Evolutionary conservation across 2,888 invertebrate species (phyloP), one percentile per base, ranked within the genome.

Genomic region (Cancer borealis): DNA sequence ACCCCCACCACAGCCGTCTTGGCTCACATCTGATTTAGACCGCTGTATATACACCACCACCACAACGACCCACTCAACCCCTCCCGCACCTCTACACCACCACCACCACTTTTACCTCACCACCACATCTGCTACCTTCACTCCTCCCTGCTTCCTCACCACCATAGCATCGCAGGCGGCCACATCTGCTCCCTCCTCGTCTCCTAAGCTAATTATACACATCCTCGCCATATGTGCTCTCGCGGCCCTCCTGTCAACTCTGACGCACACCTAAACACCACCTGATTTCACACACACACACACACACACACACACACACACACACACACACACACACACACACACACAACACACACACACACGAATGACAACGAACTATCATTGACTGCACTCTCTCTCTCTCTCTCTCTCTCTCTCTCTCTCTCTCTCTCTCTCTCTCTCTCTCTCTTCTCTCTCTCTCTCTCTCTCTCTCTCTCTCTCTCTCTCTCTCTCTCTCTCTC

Each of bases 1-100:
- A 0, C 79, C 26, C n/a, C n/a, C 66, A 21, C 66, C n/a, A 5
- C 73, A 73, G 6, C 73, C 73, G 73, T 26, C 26, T 73, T 73
- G 73, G 84, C 84, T 39, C 84, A 30, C 84, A 39, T 39, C 84
- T 84, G 84, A 84, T 84, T 39, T 84, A 84, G 39, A 30, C 84
- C 39, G 84, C 84, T 84, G 84, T 84, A 84, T 84, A 84, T 84
- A 84, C 84, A 84, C 84, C 84, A 84, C 84, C 73, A 92, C 49
- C 49, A 87, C 49, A 87, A 49, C 92, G n/a, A 88, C 47, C 46
- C n/a, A 46, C 88, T 47, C 26, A 88, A 6, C 26, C 88, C n/a
- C 47, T 88, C 47, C 26, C 47, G 26, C 21, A 88, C 88, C n/a
- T 49, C 60, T 21, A 8, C 60, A 73, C 66, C 14, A 21, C 46